phyloP scores from a whole-genome alignment of 37 sponge, comb jelly and placozoan genomes.

The Bolinopsis microptera region DNA sequence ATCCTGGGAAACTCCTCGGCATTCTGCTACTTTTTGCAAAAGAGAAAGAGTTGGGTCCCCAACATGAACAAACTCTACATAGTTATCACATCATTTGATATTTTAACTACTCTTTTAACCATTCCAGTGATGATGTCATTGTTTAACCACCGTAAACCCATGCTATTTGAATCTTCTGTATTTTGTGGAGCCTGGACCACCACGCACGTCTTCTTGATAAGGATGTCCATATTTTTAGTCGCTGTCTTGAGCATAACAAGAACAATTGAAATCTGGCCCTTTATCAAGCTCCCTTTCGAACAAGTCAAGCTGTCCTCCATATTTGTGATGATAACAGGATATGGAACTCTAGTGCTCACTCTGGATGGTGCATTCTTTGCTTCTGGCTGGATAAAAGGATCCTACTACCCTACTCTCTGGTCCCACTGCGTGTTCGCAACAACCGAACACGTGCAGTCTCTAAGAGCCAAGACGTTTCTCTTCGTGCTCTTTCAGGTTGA shows the following conservation, averaged over 20 bases:
- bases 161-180: background rate
- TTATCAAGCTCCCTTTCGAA: too few species aligned
- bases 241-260: background rate
- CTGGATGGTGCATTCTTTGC: background rate
- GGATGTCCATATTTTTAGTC: background rate
- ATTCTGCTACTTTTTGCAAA: background rate
- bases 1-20: background rate
- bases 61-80: background rate
- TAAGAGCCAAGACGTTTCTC: background rate
- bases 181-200: background rate
- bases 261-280: too few species aligned
- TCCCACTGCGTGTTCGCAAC: background rate
- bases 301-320: background rate
- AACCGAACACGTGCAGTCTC: background rate
- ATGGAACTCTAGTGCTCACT: background rate
- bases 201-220: background rate
- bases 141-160: background rate
- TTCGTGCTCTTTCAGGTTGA: background rate
- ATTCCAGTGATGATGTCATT: background rate
- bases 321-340: background rate
- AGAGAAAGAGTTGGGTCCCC: background rate
- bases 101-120: background rate
- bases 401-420: background rate
- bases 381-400: background rate
- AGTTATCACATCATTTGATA: background rate